phyloP scores from a whole-genome alignment of 1,140 invertebrate genomes.

The Scaptodrosophila lebanonensis region DNA sequence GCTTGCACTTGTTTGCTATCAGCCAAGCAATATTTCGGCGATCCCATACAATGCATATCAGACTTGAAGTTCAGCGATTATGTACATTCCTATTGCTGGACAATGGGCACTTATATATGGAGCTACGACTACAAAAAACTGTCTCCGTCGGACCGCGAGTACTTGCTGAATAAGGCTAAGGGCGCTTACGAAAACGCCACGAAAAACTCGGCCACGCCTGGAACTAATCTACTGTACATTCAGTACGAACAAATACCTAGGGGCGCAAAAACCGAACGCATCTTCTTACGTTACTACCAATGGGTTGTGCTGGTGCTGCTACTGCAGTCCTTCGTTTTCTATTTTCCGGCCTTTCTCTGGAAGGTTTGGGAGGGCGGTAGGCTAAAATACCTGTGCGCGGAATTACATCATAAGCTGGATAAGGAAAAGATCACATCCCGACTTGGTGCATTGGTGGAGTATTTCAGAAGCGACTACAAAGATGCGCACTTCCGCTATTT shows the following conservation, averaged over 20 bases:
- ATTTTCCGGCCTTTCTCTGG: slow-evolving; percentile 86
- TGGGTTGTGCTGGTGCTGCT: slow-evolving; percentile 91
- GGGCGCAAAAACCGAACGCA: slow-evolving; percentile 8
- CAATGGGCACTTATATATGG: slow-evolving; percentile 85
- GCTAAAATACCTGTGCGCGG: slow-evolving; percentile 78
- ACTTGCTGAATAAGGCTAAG: slow-evolving; percentile 50
- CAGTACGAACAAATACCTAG: too few species aligned
- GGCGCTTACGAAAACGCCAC: neutral
- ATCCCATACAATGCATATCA: slow-evolving; percentile 83
- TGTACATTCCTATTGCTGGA: slow-evolving; percentile 87
- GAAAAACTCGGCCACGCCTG: slow-evolving; percentile 15
- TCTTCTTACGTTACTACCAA: slow-evolving; percentile 90
- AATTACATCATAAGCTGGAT: slow-evolving; percentile 68
- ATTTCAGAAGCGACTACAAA: slow-evolving; percentile 79
- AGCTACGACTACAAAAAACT: too few species aligned
- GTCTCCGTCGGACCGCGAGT: slow-evolving; percentile 65
- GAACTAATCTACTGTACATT: slow-evolving; percentile 9
- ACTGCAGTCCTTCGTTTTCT: slow-evolving; percentile 87
- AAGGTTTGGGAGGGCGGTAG: slow-evolving; percentile 85
- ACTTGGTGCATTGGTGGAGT: slow-evolving; percentile 79
- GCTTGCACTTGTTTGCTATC: slow-evolving; percentile 82
- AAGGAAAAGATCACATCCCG: slow-evolving; percentile 78
- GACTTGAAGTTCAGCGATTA: slow-evolving; percentile 79
- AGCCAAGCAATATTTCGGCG: slow-evolving; percentile 85
- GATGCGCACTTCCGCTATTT: slow-evolving; percentile 84